These are phyloP conservation scores for Pyrgus malvae DNA, from an alignment of 2,888 invertebrate species.

Conservation along the genomic window DNA sequence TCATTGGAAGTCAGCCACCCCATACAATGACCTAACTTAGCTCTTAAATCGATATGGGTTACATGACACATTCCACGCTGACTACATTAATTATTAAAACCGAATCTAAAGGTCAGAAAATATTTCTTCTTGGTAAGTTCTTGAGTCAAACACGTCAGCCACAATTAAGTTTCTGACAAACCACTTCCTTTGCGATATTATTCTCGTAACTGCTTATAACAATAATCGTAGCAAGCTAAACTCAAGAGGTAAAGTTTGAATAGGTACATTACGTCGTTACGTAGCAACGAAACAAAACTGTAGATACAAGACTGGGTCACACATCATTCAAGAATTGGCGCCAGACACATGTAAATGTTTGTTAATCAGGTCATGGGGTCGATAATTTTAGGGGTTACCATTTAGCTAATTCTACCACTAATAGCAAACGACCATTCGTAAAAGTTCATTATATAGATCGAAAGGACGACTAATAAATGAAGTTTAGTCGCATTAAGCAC, in stretches of 20 bases:
- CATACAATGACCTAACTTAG: slow-evolving; percentile 40
- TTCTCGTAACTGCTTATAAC: background rate
- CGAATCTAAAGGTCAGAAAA: slow-evolving; percentile 11
- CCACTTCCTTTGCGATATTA: slow-evolving; percentile 2
- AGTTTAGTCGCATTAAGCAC: slow-evolving; percentile 27
- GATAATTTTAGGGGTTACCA: slow-evolving; percentile 7
- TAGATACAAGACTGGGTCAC: slow-evolving; percentile 21
- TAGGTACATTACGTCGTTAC: slow-evolving; percentile 22
- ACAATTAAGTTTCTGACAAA: background rate
- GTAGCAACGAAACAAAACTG: slow-evolving; percentile 29
- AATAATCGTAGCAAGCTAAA: background rate
- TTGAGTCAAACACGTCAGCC: background rate
- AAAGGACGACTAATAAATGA: slow-evolving; percentile 25
- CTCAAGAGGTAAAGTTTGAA: slow-evolving; percentile 9
- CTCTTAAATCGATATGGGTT: slow-evolving; percentile 45
- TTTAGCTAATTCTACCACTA: slow-evolving; percentile 3
- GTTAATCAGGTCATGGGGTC: slow-evolving; percentile 36
- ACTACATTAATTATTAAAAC: background rate
- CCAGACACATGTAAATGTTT: slow-evolving; percentile 1
- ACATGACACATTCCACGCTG: slow-evolving; percentile 13
- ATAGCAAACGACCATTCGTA: background rate
- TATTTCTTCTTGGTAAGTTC: background rate
- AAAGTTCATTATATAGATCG: slow-evolving; percentile 8
- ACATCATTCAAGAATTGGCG: slow-evolving; percentile 10
- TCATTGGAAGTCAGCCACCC: slow-evolving; percentile 54